These are phyloP conservation scores for Apistogramma diplotaenia DNA, from an alignment of 2,113 vertebrate genomes.

Conservation along the genomic window DNA sequence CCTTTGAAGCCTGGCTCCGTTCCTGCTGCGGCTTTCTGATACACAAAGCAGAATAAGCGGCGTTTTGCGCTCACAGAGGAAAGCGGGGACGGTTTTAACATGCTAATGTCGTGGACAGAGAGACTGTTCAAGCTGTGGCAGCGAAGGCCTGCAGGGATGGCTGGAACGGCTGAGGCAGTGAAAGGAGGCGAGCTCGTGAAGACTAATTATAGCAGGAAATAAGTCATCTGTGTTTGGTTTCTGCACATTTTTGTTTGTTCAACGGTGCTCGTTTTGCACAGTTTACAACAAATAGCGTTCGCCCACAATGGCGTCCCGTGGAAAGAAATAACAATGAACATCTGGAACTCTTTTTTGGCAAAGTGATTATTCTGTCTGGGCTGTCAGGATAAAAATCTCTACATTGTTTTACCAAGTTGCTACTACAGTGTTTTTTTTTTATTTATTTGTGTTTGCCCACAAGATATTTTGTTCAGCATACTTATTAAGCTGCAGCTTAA, in stretches of 20 bases:
- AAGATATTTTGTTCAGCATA: not conserved
- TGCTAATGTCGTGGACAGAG: not conserved
- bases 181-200: conserved; percentile 21
- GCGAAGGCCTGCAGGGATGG: not conserved
- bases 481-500: not conserved
- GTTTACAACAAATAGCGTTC: conserved; percentile 53
- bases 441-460: conserved; percentile 1
- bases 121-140: not conserved
- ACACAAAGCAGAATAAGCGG: not conserved
- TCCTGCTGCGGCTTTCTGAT: not conserved
- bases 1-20: not conserved
- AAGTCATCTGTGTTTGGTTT: conserved; percentile 28
- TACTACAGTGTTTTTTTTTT: not conserved
- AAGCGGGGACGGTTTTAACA: not conserved
- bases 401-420: conserved; percentile 32
- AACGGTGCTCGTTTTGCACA: conserved; percentile 32
- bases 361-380: conserved; percentile 63
- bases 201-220: conserved; percentile 37
- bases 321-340: conserved; percentile 46
- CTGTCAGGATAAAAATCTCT: conserved; percentile 40
- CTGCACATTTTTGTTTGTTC: conserved; percentile 36
- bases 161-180: conserved; percentile 39
- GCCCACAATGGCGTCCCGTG: conserved; percentile 34
- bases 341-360: conserved; percentile 67
- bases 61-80: not conserved